These are phyloP conservation scores for Gymnosoma rotundatum DNA, from an alignment of 2,888 invertebrate species.

Conservation along the genomic window DNA sequence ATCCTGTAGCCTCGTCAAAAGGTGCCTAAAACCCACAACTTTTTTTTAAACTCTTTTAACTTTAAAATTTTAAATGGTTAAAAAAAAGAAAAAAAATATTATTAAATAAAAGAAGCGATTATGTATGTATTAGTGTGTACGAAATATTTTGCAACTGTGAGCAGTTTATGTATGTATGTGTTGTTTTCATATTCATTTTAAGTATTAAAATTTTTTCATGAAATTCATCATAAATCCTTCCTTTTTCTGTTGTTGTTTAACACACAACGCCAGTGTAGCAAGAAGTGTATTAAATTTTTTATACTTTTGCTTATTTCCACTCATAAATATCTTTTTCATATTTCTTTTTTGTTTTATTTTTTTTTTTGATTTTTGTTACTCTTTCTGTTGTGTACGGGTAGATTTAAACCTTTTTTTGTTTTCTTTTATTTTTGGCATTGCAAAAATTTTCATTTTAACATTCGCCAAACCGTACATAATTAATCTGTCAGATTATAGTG, in stretches of 20 bases:
- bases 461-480: conserved; percentile 77
- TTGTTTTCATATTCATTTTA: conserved; percentile 8
- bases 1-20: background rate
- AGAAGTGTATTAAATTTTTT: conserved; percentile 31
- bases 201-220: conserved; percentile 39
- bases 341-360: background rate
- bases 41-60: background rate
- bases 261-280: background rate
- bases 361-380: background rate
- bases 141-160: too few species aligned
- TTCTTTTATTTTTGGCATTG: conserved; percentile 22
- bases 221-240: conserved; percentile 60
- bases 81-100: background rate
- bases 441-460: conserved; percentile 44
- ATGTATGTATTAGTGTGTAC: too few species aligned
- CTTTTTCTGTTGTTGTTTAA: conserved; percentile 25
- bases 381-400: background rate
- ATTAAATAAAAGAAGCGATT: background rate
- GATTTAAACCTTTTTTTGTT: conserved; percentile 9
- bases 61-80: background rate
- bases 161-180: background rate
- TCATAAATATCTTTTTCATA: conserved; percentile 40
- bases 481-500: conserved; percentile 80
- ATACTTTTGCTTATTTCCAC: conserved; percentile 35
- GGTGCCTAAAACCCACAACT: background rate